Percentiles rank a stretch among this genome's conserved stretches.
Conservation (phyloP, 30 jellyfish, hydroid and myxozoan genomes). For the Catostylus mosaicus region DNA sequence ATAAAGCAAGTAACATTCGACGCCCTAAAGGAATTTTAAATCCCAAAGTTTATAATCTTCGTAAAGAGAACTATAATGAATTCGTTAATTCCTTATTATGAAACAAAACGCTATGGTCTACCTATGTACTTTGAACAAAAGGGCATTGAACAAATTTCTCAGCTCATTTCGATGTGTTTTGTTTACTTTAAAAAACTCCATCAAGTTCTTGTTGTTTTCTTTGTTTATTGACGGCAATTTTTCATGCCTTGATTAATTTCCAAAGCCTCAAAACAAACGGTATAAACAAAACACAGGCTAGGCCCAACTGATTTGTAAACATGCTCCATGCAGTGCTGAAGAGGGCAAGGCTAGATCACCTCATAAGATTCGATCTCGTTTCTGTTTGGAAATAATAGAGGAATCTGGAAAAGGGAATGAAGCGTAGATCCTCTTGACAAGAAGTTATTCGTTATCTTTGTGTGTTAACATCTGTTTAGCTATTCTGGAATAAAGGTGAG, state of each 20-base stretch:
- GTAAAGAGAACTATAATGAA: background rate
- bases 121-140: background rate
- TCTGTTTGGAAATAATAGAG: background rate
- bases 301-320: constrained; percentile 38
- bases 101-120: background rate
- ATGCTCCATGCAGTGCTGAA: constrained; percentile 25
- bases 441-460: background rate
- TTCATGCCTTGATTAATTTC: constrained; percentile 16
- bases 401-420: background rate
- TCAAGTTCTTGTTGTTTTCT: constrained; percentile 32
- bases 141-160: background rate
- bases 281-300: constrained; percentile 16
- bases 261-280: constrained; percentile 34
- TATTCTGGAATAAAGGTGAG: background rate
- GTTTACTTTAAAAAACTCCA: constrained; percentile 24
- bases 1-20: background rate
- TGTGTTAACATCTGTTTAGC: background rate
- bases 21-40: constrained; percentile 4
- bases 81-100: constrained; percentile 2
- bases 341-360: background rate
- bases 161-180: background rate
- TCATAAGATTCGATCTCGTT: background rate
- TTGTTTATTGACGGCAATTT: constrained; percentile 5
- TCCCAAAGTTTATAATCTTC: background rate
- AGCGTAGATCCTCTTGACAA: background rate